These are phyloP conservation scores for Chrysolina oricalcia DNA, from an alignment of 2,888 invertebrate genomes.

Conservation along the genomic window DNA sequence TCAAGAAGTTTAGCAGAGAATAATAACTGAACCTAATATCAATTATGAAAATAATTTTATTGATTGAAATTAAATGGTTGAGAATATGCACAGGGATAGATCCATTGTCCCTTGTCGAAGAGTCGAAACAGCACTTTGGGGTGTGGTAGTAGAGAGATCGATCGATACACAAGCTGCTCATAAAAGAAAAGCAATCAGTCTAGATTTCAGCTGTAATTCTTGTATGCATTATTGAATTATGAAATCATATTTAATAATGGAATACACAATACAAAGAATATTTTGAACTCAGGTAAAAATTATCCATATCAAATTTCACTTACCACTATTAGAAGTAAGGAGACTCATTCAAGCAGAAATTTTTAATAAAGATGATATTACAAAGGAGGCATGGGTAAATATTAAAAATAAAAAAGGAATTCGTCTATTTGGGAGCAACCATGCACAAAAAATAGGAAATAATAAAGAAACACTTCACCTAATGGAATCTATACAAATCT, in stretches of 20 bases:
- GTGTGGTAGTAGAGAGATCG: constrained; percentile 45
- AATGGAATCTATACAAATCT: constrained; percentile 27
- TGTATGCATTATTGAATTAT: constrained; percentile 50
- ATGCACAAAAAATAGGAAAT: constrained; percentile 47
- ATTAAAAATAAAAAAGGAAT: constrained; percentile 39
- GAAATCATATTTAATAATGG: constrained; percentile 58
- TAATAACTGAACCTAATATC: background rate
- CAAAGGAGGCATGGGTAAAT: constrained; percentile 44
- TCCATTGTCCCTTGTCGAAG: background rate
- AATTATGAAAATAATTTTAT: constrained; percentile 21
- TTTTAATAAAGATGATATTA: constrained; percentile 45
- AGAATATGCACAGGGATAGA: background rate
- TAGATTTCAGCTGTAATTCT: constrained; percentile 26
- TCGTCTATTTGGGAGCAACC: constrained; percentile 41
- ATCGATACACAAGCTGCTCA: constrained; percentile 46
- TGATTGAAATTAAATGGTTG: background rate
- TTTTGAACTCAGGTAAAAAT: constrained; percentile 53
- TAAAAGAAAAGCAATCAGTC: constrained; percentile 37
- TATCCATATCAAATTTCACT: constrained; percentile 54
- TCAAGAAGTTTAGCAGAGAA: background rate
- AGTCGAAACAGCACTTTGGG: constrained; percentile 27
- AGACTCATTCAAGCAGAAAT: constrained; percentile 43
- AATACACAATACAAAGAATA: constrained; percentile 47
- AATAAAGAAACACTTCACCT: constrained; percentile 39
- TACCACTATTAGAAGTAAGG: constrained; percentile 41